These are phyloP conservation scores for Tragelaphus imberbis DNA, from an alignment of 2,113 vertebrate genomes.

Conservation along the genomic window DNA sequence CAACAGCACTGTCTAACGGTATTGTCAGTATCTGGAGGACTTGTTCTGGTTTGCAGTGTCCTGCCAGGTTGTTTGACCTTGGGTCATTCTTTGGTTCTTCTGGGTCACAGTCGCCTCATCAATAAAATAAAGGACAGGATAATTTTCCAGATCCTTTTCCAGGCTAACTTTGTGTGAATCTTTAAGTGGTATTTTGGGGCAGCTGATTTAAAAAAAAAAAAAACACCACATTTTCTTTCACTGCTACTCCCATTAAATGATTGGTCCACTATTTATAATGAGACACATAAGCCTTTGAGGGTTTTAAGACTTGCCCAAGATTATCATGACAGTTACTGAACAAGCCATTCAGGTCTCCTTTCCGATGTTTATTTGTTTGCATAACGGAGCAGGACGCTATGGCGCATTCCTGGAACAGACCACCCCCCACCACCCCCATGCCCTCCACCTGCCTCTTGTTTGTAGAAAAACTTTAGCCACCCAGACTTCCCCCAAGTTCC, in stretches of 20 bases:
- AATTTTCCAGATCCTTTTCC: not conserved
- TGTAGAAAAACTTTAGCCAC: not conserved
- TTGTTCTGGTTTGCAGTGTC: not conserved
- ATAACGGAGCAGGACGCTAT: not conserved
- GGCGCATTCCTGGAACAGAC: not conserved
- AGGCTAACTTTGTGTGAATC: not conserved
- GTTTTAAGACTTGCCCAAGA: not conserved
- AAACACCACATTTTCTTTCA: rapidly evolving
- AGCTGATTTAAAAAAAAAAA: not conserved
- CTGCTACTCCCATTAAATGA: not conserved
- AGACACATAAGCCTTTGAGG: not conserved
- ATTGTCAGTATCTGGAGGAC: rapidly evolving
- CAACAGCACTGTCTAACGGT: rapidly evolving
- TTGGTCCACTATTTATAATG: not conserved
- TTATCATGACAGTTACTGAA: not conserved
- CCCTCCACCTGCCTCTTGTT: not conserved
- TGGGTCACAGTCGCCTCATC: not conserved
- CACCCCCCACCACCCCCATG: too few species aligned
- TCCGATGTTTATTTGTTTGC: not conserved
- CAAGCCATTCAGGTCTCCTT: not conserved
- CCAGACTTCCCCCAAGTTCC: not conserved
- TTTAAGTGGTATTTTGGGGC: not conserved
- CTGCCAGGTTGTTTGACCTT: not conserved
- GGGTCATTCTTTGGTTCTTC: not conserved
- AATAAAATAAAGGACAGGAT: not conserved